Percentiles rank a stretch among this genome's conserved stretches.
Evolutionary conservation across 2,113 vertebrate species (phyloP).

Genomic region (cattle (Bos taurus)): DNA sequence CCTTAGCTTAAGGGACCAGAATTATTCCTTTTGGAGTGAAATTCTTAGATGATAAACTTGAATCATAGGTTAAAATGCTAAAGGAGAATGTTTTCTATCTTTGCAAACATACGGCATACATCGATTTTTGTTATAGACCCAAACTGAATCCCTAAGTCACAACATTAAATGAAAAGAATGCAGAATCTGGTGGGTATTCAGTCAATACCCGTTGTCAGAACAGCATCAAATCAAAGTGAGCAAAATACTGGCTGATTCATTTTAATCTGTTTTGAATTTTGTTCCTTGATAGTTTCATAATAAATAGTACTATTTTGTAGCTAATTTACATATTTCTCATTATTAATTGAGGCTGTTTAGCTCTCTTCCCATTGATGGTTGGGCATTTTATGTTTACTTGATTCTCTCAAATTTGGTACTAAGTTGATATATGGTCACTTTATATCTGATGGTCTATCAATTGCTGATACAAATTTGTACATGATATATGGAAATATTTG

Average conservation of each 20-base stretch:
- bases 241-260: background rate
- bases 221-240: background rate
- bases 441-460: background rate
- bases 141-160: background rate
- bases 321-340: background rate
- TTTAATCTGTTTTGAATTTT: background rate
- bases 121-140: background rate
- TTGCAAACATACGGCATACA: background rate
- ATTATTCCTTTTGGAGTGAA: background rate
- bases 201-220: background rate
- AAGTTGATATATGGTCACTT: background rate
- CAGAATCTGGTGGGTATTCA: background rate
- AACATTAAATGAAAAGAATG: background rate
- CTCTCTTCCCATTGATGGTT: background rate
- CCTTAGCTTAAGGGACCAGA: background rate
- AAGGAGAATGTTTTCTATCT: background rate
- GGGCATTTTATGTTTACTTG: background rate
- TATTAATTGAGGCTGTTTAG: background rate
- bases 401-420: background rate
- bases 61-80: background rate
- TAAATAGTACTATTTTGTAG: background rate
- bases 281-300: background rate
- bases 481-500: background rate
- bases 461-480: background rate
- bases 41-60: background rate